A percentile compares a stretch with the other conserved stretches of the same genome.
These are phyloP conservation scores for Cirrhinus molitorella DNA, from an alignment of 2,797 vertebrate species.

Conservation along the genomic window DNA sequence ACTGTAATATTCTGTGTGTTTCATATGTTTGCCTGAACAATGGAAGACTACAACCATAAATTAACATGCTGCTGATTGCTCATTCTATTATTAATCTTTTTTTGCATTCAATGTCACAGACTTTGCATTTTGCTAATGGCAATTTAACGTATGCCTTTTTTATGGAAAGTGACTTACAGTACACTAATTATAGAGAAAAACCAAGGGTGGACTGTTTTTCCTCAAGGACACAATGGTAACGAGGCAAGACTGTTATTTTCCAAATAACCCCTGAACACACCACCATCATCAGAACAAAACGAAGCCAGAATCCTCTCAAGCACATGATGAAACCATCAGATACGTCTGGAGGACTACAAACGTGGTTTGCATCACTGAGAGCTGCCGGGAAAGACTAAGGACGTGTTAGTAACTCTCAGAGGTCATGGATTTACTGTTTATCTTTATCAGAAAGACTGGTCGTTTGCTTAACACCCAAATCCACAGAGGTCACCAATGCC, in stretches of 20 bases:
- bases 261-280: background rate
- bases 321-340: slow-evolving; percentile 18
- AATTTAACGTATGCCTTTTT: background rate
- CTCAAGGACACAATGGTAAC: slow-evolving; percentile 13
- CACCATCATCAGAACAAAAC: background rate
- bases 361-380: slow-evolving; percentile 11
- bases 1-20: too few species aligned
- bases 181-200: slow-evolving; percentile 13
- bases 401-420: slow-evolving; percentile 30
- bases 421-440: slow-evolving; percentile 10
- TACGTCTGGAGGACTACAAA: background rate
- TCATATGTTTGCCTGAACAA: background rate
- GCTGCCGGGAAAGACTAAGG: slow-evolving; percentile 14
- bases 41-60: background rate
- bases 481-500: background rate
- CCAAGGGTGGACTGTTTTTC: background rate
- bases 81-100: background rate
- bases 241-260: background rate
- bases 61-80: background rate
- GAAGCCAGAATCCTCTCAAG: slow-evolving; percentile 13
- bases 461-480: slow-evolving; percentile 18
- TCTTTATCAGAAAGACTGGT: slow-evolving; percentile 14
- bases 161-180: slow-evolving; percentile 4
- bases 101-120: background rate
- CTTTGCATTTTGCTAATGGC: background rate